Percentiles rank a stretch among this genome's conserved stretches.
phyloP scores from a whole-genome alignment of 2,797 vertebrate genomes.

The Semotilus atromaculatus region DNA sequence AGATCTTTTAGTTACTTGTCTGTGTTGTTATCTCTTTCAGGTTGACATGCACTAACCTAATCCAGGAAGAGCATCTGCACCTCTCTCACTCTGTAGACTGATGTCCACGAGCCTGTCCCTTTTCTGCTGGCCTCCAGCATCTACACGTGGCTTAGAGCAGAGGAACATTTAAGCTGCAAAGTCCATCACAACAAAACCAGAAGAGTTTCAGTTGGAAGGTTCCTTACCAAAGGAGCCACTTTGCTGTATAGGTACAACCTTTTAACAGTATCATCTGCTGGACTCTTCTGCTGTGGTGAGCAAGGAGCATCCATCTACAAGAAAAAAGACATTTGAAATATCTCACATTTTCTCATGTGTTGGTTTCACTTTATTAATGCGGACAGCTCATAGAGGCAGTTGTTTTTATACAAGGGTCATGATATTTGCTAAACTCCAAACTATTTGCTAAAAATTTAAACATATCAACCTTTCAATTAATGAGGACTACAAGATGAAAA shows the following conservation, averaged over 20 bases:
- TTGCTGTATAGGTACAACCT: background rate
- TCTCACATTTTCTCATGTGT: background rate
- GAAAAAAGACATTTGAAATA: background rate
- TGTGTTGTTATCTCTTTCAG: slow-evolving; percentile 5
- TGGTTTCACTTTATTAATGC: background rate
- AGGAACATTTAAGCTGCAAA: background rate
- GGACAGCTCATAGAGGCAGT: background rate
- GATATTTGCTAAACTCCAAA: background rate
- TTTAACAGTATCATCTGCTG: slow-evolving; percentile 22
- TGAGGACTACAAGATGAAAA: background rate
- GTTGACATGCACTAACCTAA: slow-evolving; percentile 21
- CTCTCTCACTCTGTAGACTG: slow-evolving; percentile 23
- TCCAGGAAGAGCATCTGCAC: slow-evolving; percentile 24
- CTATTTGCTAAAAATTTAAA: background rate
- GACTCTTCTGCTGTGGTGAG: slow-evolving; percentile 8
- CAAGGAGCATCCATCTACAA: slow-evolving; percentile 47
- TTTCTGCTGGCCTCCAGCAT: slow-evolving; percentile 18
- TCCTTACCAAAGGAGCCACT: slow-evolving; percentile 56
- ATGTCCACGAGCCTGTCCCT: background rate
- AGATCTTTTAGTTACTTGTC: background rate
- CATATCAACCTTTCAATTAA: background rate
- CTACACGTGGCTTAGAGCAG: slow-evolving; percentile 51
- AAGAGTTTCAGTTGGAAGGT: background rate
- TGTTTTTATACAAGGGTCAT: background rate
- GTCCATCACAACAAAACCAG: background rate